Evolutionary conservation across 1,140 invertebrate species (phyloP).

Genomic region (Ctenoplectra terminalis): DNA sequence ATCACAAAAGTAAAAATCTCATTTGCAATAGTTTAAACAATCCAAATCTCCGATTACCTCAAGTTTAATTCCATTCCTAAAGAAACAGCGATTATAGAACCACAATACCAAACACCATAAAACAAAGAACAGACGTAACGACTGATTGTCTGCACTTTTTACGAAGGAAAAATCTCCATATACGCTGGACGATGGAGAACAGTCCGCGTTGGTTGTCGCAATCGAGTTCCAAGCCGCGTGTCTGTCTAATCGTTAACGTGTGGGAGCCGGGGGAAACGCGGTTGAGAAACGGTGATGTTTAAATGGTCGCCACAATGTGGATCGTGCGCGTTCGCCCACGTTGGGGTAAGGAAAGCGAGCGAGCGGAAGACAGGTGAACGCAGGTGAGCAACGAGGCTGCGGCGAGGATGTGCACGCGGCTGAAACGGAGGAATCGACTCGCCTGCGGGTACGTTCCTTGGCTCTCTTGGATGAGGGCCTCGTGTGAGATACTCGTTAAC

Average conservation of each 20-base stretch:
- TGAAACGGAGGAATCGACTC: conserved; percentile 62
- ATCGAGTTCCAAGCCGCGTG: conserved; percentile 39
- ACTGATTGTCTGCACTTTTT: neutral
- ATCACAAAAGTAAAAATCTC: no score
- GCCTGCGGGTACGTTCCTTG: conserved; percentile 57
- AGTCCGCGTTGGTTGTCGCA: conserved; percentile 26
- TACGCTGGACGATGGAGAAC: conserved; percentile 1
- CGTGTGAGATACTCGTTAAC: conserved; percentile 1
- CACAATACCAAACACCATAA: neutral
- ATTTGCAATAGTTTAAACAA: no score
- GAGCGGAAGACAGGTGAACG: conserved; percentile 70
- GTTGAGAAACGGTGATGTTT: conserved; percentile 46
- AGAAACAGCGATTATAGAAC: neutral
- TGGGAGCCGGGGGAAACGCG: conserved; percentile 20
- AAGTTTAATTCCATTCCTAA: neutral
- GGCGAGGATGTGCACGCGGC: conserved; percentile 56
- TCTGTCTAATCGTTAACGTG: conserved; percentile 39
- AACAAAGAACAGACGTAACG: neutral
- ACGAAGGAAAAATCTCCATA: conserved; percentile 16
- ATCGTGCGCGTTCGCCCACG: conserved; percentile 46
- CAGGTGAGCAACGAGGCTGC: conserved; percentile 61
- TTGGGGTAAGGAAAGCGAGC: conserved; percentile 58
- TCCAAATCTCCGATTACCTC: no score
- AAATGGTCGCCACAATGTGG: conserved; percentile 39
- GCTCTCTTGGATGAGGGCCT: conserved; percentile 41